Conservation (phyloP, 2,113 vertebrate species). For the Apteryx owenii region DNA sequence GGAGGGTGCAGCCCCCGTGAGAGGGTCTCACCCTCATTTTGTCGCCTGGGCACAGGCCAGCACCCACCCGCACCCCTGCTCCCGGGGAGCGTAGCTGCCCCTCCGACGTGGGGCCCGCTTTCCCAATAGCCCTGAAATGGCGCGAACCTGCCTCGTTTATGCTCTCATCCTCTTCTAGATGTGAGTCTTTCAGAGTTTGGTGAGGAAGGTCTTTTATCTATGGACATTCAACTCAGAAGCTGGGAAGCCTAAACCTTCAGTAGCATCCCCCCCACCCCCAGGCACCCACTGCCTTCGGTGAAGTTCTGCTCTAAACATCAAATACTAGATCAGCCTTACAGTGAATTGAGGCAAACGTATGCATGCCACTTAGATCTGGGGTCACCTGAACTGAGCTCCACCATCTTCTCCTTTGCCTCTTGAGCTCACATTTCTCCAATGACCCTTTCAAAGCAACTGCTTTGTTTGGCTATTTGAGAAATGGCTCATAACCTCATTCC, state of each 20-base stretch:
- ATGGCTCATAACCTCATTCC: background rate
- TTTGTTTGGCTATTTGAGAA: background rate
- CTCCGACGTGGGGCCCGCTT: accelerated
- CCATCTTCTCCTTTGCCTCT: background rate
- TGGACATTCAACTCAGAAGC: background rate
- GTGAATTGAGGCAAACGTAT: background rate
- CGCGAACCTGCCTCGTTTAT: background rate
- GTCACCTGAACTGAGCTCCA: background rate
- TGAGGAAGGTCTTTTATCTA: background rate
- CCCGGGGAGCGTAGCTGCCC: background rate
- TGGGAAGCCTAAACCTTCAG: background rate
- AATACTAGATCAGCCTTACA: background rate
- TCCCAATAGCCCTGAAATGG: background rate
- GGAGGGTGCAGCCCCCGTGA: background rate
- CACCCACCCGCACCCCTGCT: background rate
- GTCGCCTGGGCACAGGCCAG: background rate
- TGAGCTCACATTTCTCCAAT: background rate
- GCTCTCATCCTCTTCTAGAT: background rate
- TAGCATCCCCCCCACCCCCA: background rate
- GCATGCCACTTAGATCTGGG: background rate
- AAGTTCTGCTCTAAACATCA: background rate
- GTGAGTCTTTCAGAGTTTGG: background rate
- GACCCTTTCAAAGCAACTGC: background rate
- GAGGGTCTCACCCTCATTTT: background rate
- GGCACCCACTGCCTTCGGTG: background rate